Evolutionary conservation across 2,888 invertebrate genomes (phyloP), one percentile per base, ranked within the genome.

Genomic region (Andricus quercusramuli): DNA sequence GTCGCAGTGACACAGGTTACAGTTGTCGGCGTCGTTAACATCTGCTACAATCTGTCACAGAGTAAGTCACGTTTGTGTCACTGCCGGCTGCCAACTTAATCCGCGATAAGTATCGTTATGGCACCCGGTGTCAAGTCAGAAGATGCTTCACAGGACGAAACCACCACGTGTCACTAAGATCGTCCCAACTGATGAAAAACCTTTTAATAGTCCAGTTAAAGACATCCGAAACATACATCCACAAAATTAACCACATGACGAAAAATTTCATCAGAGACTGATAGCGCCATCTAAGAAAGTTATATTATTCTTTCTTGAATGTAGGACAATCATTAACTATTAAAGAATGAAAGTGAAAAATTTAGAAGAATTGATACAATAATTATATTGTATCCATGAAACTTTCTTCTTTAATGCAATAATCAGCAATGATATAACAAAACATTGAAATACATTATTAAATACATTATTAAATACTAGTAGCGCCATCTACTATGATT

Each of bases 121-220:
- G 80, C 83, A 83, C 85, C 84, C 87, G 86, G 83, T 87, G 87
- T 88, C 88, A 88, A 86, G 85, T 84, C 88, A 83, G 84, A 79
- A 79, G 22, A n/a, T n/a, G n/a, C n/a, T 37, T 20, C 37, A 17
- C 3, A 37, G 62, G 62, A 22, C 15, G 25, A 22, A 32, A 37
- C n/a, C 3, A 67, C 70, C 70, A 70, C 70, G 70, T 70, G 70
- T 25, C 9, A 66, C 20, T 11, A 62, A 62, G 25, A 62, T 22
- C 4, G 25, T 62, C 25, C 15, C 62, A 62, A 62, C 5, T 6
- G 62, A 62, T 15, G n/a, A 56, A 9, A n/a, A n/a, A n/a, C 56
- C n/a, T n/a, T 56, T 56, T 11, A n/a, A 56, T 17, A n/a, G 1
- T n/a, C n/a, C 2, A 56, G 3, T n/a, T 1, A 3, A n/a, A 56